Percentiles rank a stretch among this genome's conserved stretches.
Evolutionary conservation across 2,888 invertebrate species (phyloP).

Genomic region (Dilophus febrilis): DNA sequence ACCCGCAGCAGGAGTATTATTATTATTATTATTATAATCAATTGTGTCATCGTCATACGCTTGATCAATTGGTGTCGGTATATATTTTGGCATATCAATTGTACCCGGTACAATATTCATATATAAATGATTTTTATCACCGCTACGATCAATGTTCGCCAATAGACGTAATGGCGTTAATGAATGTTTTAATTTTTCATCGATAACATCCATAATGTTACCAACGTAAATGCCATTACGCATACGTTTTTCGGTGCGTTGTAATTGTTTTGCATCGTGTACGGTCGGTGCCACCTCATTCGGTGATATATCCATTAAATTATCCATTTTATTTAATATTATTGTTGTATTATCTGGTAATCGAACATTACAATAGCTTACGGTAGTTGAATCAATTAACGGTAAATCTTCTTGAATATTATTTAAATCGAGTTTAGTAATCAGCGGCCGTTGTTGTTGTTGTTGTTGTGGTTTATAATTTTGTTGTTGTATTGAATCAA

Average conservation of each 20-base stretch:
- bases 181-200: not conserved
- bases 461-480: no score
- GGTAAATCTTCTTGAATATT: no score
- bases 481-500: no score
- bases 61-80: constrained; percentile 1
- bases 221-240: not conserved
- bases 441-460: no score
- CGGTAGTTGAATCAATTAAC: no score
- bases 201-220: not conserved
- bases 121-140: constrained; percentile 25
- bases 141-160: constrained; percentile 6
- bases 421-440: no score
- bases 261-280: not conserved
- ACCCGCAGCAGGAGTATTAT: not conserved
- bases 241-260: no score
- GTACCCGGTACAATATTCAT: constrained; percentile 27
- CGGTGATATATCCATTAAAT: constrained; percentile 25
- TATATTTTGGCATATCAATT: not conserved
- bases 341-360: constrained; percentile 35
- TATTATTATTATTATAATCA: not conserved
- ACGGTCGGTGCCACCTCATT: constrained; percentile 22
- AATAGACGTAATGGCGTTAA: not conserved
- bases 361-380: no score
- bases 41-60: not conserved
- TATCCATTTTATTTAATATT: constrained; percentile 29